Evolutionary conservation across 2,113 vertebrate species (phyloP), one percentile per base, ranked within the genome.

Genomic region (Otis tarda): DNA sequence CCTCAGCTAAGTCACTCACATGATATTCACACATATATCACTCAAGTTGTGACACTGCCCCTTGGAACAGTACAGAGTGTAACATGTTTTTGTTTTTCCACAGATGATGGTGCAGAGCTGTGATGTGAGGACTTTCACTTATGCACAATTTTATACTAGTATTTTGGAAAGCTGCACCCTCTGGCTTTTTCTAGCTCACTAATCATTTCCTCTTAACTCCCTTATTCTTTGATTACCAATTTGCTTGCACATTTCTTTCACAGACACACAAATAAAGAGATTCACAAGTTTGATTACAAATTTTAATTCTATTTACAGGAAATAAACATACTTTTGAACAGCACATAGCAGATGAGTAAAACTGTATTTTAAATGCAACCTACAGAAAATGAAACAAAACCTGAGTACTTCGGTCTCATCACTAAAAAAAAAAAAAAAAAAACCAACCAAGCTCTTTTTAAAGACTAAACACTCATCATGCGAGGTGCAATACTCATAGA

Each of bases 401-500:
- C 75, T 39, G 28, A 95, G 94, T 53, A 56, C 49, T 47, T 73
- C 31, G 39, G 49, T 80, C 80, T 77, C 83, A 10, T 12, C 27
- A 60, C 53, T 81, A 30, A 78, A 64, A 89, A 35, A 37, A 17
- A 14, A 9, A n/a, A 50, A 60, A 33, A 65, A n/a, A n/a, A n/a
- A n/a, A n/a, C n/a, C n/a, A n/a, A 15, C 3, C 35, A 43, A 65
- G 13, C 3, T 25, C 50, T 25, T 50, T 93, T 87, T 63, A 59
- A 88, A 82, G 83, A 25, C 79, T 98, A 98, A 77, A 98, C 97
- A 56, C 98, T 98, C 99, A 99, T 99, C 99, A 99, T 99, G 10
- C 99, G 99, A n/a, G 99, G 99, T 55, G 99, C 99, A 30, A 99
- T 99, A 88, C 99, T 99, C 99, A 99, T 99, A 2, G 99, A 99